Conservation (phyloP, 2,888 invertebrate genomes). For the Brenthis ino region DNA sequence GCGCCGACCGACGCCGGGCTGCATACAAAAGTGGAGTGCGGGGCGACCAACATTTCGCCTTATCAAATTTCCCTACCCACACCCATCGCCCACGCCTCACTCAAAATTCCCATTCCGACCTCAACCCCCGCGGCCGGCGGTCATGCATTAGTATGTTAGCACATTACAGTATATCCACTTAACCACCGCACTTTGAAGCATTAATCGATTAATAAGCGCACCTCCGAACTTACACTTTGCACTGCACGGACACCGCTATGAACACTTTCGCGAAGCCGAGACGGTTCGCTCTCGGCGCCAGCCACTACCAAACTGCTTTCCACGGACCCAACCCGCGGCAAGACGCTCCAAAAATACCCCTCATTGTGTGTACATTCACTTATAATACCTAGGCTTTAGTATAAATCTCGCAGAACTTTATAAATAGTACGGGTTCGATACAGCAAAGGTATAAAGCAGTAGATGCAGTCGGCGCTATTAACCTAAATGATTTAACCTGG, state of each 20-base stretch:
- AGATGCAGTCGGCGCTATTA: conserved; percentile 51
- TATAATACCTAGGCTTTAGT: conserved; percentile 68
- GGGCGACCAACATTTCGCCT: conserved; percentile 62
- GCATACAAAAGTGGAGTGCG: conserved; percentile 78
- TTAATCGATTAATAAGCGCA: conserved; percentile 69
- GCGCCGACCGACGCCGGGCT: conserved; percentile 55
- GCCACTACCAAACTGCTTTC: conserved; percentile 63
- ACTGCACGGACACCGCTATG: conserved; percentile 52
- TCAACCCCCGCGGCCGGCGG: conserved; percentile 47
- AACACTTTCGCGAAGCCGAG: conserved; percentile 48
- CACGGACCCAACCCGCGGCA: conserved; percentile 54
- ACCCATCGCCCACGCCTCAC: conserved; percentile 61
- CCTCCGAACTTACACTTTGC: conserved; percentile 50
- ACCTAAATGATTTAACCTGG: conserved; percentile 51
- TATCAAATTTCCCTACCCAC: conserved; percentile 81
- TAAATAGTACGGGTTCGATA: conserved; percentile 55
- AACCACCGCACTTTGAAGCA: conserved; percentile 59
- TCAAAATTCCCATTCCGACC: conserved; percentile 45
- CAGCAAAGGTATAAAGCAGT: conserved; percentile 45
- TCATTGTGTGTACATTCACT: conserved; percentile 74
- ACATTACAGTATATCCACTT: conserved; percentile 59
- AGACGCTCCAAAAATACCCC: conserved; percentile 72
- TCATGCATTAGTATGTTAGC: conserved; percentile 79
- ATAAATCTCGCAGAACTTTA: conserved; percentile 67
- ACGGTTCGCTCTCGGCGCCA: conserved; percentile 60